A percentile compares a stretch with the other conserved stretches of the same genome.
These are phyloP conservation scores for Clamator glandarius DNA, from an alignment of 2,797 vertebrate genomes.

Conservation along the genomic window DNA sequence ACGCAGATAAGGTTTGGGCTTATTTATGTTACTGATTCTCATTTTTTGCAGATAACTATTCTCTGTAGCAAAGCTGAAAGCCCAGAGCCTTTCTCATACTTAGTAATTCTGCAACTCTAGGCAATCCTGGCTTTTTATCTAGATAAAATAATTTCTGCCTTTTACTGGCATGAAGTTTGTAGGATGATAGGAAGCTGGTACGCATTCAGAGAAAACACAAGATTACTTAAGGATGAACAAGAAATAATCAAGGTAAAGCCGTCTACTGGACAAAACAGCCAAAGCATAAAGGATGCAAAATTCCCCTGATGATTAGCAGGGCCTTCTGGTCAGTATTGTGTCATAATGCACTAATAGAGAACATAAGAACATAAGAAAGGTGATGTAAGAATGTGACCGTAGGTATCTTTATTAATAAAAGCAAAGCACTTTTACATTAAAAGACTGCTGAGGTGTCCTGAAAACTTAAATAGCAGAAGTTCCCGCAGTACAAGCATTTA, in stretches of 20 bases:
- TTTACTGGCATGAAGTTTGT: background rate
- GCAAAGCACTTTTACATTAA: background rate
- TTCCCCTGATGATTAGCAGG: background rate
- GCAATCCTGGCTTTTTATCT: background rate
- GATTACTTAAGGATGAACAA: background rate
- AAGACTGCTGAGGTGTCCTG: background rate
- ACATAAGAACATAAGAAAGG: background rate
- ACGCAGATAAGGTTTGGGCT: slow-evolving; percentile 86
- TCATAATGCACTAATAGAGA: background rate
- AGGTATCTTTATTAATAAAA: background rate
- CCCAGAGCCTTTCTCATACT: background rate
- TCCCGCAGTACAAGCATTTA: background rate
- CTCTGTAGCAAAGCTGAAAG: background rate
- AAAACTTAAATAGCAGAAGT: background rate
- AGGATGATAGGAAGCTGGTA: background rate
- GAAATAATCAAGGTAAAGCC: background rate
- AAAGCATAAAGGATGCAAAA: background rate
- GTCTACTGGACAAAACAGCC: background rate
- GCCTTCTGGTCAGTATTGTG: background rate
- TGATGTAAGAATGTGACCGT: background rate
- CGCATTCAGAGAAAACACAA: background rate
- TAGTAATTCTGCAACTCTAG: background rate
- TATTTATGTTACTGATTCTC: background rate
- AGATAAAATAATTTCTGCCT: background rate
- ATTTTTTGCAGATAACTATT: background rate